Conservation (phyloP, 2,797 vertebrate genomes). For the Chelon auratus region DNA sequence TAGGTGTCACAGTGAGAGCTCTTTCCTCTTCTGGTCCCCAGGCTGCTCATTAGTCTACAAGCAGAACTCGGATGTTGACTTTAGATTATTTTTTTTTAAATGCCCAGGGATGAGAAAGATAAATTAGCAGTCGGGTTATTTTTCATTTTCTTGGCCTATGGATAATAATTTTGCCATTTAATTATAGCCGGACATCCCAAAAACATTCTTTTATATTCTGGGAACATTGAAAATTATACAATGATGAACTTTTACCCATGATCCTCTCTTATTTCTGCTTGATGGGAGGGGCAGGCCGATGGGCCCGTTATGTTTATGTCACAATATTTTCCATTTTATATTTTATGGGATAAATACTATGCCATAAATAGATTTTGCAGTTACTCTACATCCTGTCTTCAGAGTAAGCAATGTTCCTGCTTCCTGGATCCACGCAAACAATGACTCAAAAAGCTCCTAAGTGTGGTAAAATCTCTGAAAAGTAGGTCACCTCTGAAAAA, state of each 20-base stretch:
- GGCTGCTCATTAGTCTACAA: slow-evolving; percentile 46
- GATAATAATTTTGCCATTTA: slow-evolving; percentile 20
- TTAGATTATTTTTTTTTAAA: not conserved
- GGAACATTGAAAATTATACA: not conserved
- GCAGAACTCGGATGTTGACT: slow-evolving; percentile 8
- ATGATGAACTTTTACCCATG: not conserved
- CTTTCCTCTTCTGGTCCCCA: slow-evolving; percentile 10
- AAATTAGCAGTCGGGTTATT: slow-evolving; percentile 13
- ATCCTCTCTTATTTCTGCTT: not conserved
- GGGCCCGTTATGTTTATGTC: not conserved
- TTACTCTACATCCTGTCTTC: too few species aligned
- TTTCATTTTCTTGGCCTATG: slow-evolving; percentile 17
- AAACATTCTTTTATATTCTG: slow-evolving; percentile 6
- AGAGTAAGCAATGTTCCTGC: too few species aligned
- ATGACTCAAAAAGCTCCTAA: too few species aligned
- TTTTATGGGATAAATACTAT: too few species aligned
- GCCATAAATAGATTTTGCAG: too few species aligned
- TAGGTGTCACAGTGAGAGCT: slow-evolving; percentile 23
- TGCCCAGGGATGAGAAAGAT: slow-evolving; percentile 18
- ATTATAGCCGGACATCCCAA: slow-evolving; percentile 23
- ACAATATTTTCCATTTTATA: too few species aligned
- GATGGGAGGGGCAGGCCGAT: not conserved
- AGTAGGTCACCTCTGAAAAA: too few species aligned
- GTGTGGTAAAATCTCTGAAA: too few species aligned
- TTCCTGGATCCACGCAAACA: too few species aligned